These are phyloP conservation scores for Microcebus ravelobensis DNA, from an alignment of 2,113 vertebrate species.

Conservation along the genomic window DNA sequence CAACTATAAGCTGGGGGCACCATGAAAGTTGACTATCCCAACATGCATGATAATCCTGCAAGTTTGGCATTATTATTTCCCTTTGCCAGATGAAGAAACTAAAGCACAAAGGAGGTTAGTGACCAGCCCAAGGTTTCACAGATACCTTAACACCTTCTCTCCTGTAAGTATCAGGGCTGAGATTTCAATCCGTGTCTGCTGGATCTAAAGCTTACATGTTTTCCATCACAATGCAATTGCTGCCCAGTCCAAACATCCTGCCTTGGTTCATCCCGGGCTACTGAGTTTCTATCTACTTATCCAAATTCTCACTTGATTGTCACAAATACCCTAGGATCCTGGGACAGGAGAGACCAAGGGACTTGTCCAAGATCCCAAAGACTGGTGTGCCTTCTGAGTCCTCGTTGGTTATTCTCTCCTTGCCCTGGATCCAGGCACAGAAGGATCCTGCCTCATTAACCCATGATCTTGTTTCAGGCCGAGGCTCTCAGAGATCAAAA, in stretches of 20 bases:
- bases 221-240: background rate
- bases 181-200: background rate
- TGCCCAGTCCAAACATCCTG: background rate
- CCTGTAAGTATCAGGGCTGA: background rate
- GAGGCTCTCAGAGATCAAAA: constrained; percentile 41
- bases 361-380: background rate
- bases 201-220: background rate
- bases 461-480: background rate
- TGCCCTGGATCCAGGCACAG: too few species aligned
- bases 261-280: too few species aligned
- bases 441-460: background rate
- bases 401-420: background rate
- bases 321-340: background rate
- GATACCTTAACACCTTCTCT: background rate
- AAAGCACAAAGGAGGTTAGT: background rate
- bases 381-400: background rate
- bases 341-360: background rate
- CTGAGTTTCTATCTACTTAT: background rate
- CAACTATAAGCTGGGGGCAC: background rate
- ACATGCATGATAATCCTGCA: background rate
- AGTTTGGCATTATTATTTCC: background rate
- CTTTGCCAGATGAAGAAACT: constrained; percentile 11
- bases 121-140: background rate
- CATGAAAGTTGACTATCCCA: background rate
- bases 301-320: background rate